Base-by-base conservation (phyloP, 2,797 vertebrate genomes). In the Cercopithecus neglectus region DNA sequence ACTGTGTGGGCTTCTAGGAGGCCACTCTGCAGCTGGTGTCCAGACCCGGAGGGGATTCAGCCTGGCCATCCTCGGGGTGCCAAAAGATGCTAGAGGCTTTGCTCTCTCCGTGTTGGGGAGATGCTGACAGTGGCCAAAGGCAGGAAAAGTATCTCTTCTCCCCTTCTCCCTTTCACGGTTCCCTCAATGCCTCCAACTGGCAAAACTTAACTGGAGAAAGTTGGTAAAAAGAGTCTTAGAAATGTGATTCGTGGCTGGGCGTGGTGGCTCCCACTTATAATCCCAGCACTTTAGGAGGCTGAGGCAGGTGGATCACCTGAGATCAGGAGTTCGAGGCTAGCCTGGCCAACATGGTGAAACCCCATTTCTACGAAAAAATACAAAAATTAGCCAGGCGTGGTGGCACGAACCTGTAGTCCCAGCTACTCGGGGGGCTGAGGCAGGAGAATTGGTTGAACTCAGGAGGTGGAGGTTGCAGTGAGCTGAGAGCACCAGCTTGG, bases 211-310 rank as follows among this genome's bases (percentile, higher is more conserved):
- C 8, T 48, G 39, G 78, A 57, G 80, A 2, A 46, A 92, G 74
- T 61, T 92, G 33, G 30, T 57, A 28, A 83, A 22, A 83, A 61
- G 46, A 53, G 2, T 64, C 67, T 74, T 70, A 50, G 46, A 86
- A 70, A 36, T 36, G 67, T n/a, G n/a, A n/a, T 11, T 36, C 1
- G 7, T 0, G 19, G 19, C 33, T n/a, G 10, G n/a, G 67, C 9
- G 19, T 1, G 8, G 8, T 70, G 67, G n/a, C 67, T 22, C 67
- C 19, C 4, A 33, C n/a, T 33, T 21, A 19, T n/a, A n/a, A 70
- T 70, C 67, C 30, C n/a, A 36, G 67, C 19, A 70, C n/a, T 70
- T 36, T 36, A 33, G 67, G n/a, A 70, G 67, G 67, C n/a, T 3
- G n/a, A 70, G 17, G n/a, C 8, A 19, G 33, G n/a, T 8, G 8